A percentile compares a stretch with the other conserved stretches of the same genome.
These are phyloP conservation scores for Dichetophora obliterata DNA, from an alignment of 2,888 invertebrate species.

Conservation along the genomic window DNA sequence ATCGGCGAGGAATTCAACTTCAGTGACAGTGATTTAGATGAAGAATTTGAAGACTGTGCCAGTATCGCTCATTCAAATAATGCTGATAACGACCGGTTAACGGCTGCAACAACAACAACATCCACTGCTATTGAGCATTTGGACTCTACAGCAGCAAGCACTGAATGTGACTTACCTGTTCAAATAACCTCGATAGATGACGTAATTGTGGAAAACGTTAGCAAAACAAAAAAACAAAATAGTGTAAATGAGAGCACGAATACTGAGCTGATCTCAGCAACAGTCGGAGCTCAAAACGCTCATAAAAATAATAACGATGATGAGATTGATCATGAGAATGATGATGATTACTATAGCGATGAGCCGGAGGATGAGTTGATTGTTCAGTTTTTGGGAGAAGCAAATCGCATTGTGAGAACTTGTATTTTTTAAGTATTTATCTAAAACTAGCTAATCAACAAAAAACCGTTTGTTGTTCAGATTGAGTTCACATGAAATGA, in stretches of 20 bases:
- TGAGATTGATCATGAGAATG: constrained; percentile 47
- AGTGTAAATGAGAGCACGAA: constrained; percentile 21
- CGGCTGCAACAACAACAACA: constrained; percentile 28
- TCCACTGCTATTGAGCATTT: neutral
- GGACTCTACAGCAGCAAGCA: neutral
- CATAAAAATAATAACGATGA: constrained; percentile 31
- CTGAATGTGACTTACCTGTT: constrained; percentile 9
- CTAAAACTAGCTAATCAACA: too few species aligned
- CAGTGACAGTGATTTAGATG: constrained; percentile 60
- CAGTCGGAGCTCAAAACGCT: constrained; percentile 28
- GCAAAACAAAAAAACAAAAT: constrained; percentile 22
- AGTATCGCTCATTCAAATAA: constrained; percentile 1
- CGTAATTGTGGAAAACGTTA: constrained; percentile 30
- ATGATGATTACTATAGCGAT: constrained; percentile 50
- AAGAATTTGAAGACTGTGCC: constrained; percentile 39
- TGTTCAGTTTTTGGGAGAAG: constrained; percentile 64
- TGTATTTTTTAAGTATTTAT: too few species aligned
- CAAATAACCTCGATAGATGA: constrained; percentile 16
- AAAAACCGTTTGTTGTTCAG: too few species aligned
- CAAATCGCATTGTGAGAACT: constrained; percentile 62
- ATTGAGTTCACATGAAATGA: too few species aligned
- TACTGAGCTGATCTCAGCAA: neutral
- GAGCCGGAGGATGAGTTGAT: constrained; percentile 61
- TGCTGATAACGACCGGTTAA: constrained; percentile 34
- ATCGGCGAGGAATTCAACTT: constrained; percentile 63